Evolutionary conservation across 2,113 vertebrate species (phyloP).

Genomic region (Alces alces): DNA sequence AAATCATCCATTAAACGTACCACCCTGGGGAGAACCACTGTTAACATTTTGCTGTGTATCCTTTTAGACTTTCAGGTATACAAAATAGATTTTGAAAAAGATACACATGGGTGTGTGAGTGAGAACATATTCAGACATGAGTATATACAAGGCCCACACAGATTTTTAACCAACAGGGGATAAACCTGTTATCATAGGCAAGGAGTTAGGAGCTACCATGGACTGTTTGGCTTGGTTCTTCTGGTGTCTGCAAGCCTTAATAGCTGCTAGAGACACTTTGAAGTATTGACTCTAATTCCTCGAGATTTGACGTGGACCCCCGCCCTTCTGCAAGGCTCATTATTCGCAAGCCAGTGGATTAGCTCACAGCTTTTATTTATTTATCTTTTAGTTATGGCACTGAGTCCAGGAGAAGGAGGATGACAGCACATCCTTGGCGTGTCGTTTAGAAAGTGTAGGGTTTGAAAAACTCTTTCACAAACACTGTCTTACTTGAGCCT

Average conservation of each 20-base stretch:
- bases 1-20: not conserved
- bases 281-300: not conserved
- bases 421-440: not conserved
- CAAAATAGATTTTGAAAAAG: conserved; percentile 38
- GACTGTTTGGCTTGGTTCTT: not conserved
- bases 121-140: not conserved
- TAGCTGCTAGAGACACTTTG: not conserved
- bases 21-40: not conserved
- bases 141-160: not conserved
- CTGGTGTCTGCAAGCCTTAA: not conserved
- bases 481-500: not conserved
- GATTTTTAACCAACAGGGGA: not conserved
- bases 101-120: not conserved
- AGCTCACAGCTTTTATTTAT: not conserved
- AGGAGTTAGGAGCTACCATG: too few species aligned
- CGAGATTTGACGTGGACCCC: not conserved
- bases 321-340: not conserved
- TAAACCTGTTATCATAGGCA: not conserved
- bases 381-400: not conserved
- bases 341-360: not conserved
- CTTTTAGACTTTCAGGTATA: conserved; percentile 19
- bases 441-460: not conserved
- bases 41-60: conserved; percentile 26
- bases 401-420: not conserved
- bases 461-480: not conserved